Percentiles rank a stretch among this genome's conserved stretches.
Evolutionary conservation across 2,888 invertebrate genomes (phyloP).

Genomic region (Leptopterna dolabrata): DNA sequence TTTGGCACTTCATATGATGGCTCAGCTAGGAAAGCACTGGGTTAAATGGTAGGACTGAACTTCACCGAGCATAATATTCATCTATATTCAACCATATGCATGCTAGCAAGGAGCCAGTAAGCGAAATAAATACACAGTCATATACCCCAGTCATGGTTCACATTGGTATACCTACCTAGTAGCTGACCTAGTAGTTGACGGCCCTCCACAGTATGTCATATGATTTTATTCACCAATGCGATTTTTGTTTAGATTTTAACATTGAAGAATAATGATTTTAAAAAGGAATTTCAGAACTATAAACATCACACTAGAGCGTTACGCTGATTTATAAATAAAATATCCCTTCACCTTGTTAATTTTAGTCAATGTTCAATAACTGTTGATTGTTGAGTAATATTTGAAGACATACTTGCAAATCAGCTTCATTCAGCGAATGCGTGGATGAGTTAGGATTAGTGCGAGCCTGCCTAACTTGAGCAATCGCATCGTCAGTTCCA

Average conservation of each 20-base stretch:
- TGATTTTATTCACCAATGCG: neutral
- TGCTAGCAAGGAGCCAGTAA: neutral
- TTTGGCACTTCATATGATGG: neutral
- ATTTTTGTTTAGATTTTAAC: neutral
- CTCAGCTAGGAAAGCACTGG: neutral
- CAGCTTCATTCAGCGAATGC: conserved; percentile 89
- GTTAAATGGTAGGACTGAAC: neutral
- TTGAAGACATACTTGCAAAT: conserved; percentile 75
- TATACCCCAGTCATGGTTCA: neutral
- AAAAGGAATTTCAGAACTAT: too few relatives aligned
- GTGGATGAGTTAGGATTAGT: conserved; percentile 74
- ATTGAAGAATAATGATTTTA: too few relatives aligned
- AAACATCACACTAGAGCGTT: neutral
- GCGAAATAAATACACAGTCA: neutral
- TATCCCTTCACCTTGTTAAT: neutral
- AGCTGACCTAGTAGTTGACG: neutral
- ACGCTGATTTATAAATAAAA: neutral
- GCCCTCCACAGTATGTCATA: neutral
- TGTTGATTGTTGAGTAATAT: neutral
- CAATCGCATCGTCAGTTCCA: conserved; percentile 68
- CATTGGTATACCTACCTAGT: too few relatives aligned
- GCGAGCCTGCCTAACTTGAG: conserved; percentile 68
- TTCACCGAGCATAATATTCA: neutral
- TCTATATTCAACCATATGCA: too few relatives aligned
- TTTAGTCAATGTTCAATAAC: neutral